Evolutionary conservation across 1,140 invertebrate genomes (phyloP).

Genomic region (Tetragnatha versicolor): DNA sequence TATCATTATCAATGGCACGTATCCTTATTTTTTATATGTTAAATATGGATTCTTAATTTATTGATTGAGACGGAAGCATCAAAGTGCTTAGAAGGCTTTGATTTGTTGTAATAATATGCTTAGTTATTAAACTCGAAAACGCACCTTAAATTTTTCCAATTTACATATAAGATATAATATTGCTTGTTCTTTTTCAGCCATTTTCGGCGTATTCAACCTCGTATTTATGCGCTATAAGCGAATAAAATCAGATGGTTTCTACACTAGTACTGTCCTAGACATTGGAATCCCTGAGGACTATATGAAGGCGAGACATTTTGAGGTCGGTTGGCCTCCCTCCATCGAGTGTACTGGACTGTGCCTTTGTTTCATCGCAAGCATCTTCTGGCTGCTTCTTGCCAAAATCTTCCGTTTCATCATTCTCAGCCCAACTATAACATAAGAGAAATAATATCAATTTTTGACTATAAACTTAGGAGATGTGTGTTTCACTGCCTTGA

Average conservation of each 20-base stretch:
- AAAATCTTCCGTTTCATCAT: conserved; percentile 82
- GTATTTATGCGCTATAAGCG: conserved; percentile 90
- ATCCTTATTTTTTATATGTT: too few relatives aligned
- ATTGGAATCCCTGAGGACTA: conserved; percentile 59
- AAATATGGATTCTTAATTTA: too few relatives aligned
- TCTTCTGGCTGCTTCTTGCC: conserved; percentile 85
- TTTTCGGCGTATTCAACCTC: conserved; percentile 86
- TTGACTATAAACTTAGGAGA: too few relatives aligned
- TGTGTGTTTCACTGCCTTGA: too few relatives aligned
- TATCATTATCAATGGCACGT: too few relatives aligned
- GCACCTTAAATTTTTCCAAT: too few relatives aligned
- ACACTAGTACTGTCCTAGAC: conserved; percentile 57
- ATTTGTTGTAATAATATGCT: too few relatives aligned
- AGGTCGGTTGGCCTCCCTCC: conserved; percentile 82
- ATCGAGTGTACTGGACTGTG: conserved; percentile 82
- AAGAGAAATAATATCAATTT: not conserved
- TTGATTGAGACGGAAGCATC: too few relatives aligned
- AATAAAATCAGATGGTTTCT: conserved; percentile 69
- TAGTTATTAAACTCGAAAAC: too few relatives aligned
- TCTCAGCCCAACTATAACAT: conserved; percentile 14
- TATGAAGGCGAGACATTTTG: conserved; percentile 75
- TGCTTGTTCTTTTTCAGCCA: conserved; percentile 67
- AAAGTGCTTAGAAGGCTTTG: too few relatives aligned
- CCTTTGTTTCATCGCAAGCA: conserved; percentile 76
- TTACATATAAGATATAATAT: not conserved